A percentile compares a stretch with the other conserved stretches of the same genome.
phyloP scores from a whole-genome alignment of 2,888 invertebrate genomes.

The Sussaba pulchella region DNA sequence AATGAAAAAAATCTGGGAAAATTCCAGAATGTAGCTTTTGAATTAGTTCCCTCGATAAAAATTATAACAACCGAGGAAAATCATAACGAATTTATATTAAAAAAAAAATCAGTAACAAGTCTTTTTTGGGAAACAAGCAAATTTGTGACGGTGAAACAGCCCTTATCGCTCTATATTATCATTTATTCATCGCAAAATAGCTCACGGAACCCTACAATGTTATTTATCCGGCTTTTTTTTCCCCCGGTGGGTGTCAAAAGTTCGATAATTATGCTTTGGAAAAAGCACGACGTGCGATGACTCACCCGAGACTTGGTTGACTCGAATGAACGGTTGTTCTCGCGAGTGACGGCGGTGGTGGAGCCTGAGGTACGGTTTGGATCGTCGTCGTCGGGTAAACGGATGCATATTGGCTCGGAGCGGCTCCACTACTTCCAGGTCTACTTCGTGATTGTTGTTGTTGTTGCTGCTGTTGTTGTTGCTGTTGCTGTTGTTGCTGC shows the following conservation, averaged over 20 bases:
- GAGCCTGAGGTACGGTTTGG: constrained; percentile 81
- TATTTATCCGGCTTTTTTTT: too few species aligned
- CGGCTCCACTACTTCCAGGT: constrained; percentile 76
- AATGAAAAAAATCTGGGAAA: too few species aligned
- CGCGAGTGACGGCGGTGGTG: constrained; percentile 86
- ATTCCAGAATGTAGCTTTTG: too few species aligned
- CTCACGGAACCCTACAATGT: too few species aligned
- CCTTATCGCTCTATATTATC: too few species aligned
- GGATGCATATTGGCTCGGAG: constrained; percentile 78
- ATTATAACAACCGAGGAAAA: too few species aligned
- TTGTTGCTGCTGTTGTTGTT: constrained; percentile 58
- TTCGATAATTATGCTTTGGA: not conserved
- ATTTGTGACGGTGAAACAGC: too few species aligned
- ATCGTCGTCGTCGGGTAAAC: constrained; percentile 82
- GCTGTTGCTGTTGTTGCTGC: constrained; percentile 61
- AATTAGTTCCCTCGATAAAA: too few species aligned
- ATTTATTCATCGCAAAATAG: too few species aligned
- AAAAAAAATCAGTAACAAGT: too few species aligned
- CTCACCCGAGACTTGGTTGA: constrained; percentile 84
- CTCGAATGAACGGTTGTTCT: constrained; percentile 84
- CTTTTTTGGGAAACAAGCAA: too few species aligned
- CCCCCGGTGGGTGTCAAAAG: not conserved
- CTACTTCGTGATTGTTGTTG: constrained; percentile 78
- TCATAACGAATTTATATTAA: too few species aligned
- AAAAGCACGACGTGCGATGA: constrained; percentile 22